phyloP scores from a whole-genome alignment of 2,797 vertebrate genomes.

The Percopsis omiscomaycus region DNA sequence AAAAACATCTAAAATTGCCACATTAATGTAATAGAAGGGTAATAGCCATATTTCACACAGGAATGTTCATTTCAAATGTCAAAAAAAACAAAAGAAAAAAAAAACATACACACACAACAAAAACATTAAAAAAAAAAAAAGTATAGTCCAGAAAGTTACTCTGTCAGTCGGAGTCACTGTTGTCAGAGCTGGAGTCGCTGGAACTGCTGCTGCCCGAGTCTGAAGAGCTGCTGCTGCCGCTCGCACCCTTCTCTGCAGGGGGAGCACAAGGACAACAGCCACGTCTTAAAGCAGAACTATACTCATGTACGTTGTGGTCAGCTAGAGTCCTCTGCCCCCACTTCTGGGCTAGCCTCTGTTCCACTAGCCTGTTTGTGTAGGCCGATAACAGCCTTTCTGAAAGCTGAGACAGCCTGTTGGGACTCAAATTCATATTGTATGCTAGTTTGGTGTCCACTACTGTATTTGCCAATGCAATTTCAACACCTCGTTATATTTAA shows the following conservation, averaged over 20 bases:
- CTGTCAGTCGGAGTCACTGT: constrained; percentile 85
- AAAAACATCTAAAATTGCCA: background rate
- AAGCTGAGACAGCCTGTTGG: too few species aligned
- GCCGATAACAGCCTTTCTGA: too few species aligned
- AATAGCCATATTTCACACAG: background rate
- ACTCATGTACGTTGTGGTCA: background rate
- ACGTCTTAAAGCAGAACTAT: constrained; percentile 12
- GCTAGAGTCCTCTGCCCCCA: too few species aligned
- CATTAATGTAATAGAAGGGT: background rate
- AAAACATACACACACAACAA: constrained; percentile 11
- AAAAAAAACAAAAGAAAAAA: background rate
- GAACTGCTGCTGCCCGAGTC: constrained; percentile 86
- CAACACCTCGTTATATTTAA: too few species aligned
- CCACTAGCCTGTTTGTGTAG: too few species aligned
- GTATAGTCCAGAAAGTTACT: background rate
- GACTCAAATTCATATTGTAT: too few species aligned
- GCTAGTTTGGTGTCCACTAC: too few species aligned
- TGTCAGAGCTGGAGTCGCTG: constrained; percentile 87
- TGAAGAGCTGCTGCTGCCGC: constrained; percentile 86
- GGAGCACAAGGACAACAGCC: constrained; percentile 18
- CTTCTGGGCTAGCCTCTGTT: too few species aligned
- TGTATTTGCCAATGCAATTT: too few species aligned
- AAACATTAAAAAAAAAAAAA: constrained; percentile 14
- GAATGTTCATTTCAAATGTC: background rate
- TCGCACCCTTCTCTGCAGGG: constrained; percentile 81